Conservation (phyloP, 2,797 vertebrate species). For the Malurus splendens region DNA sequence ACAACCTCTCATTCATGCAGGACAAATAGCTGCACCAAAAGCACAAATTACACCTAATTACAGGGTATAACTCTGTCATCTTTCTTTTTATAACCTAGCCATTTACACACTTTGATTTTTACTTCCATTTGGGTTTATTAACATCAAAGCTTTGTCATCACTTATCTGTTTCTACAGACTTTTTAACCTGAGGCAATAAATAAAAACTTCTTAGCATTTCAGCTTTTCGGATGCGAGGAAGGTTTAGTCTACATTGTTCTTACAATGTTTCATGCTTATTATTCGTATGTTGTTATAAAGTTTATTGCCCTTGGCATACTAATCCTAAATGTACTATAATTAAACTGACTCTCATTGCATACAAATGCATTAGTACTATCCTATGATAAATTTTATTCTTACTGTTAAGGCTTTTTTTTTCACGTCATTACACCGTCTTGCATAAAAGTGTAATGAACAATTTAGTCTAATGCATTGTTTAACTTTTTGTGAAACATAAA, state of each 20-base stretch:
- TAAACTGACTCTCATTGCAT: conserved; percentile 50
- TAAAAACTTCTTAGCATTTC: conserved; percentile 69
- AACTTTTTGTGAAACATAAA: conserved; percentile 32
- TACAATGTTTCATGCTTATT: conserved; percentile 65
- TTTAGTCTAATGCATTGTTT: conserved; percentile 49
- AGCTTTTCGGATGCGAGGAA: conserved; percentile 60
- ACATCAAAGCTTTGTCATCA: conserved; percentile 81
- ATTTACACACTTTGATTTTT: conserved; percentile 78
- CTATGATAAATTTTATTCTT: conserved; percentile 47
- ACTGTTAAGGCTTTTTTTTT: conserved; percentile 43
- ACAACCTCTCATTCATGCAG: conserved; percentile 69
- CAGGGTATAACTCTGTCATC: conserved; percentile 74
- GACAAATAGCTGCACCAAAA: conserved; percentile 74
- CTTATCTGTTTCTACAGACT: conserved; percentile 71
- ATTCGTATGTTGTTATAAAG: conserved; percentile 57
- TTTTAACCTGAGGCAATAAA: conserved; percentile 71
- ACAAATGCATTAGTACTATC: conserved; percentile 45
- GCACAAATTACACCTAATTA: conserved; percentile 79
- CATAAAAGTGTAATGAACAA: conserved; percentile 27
- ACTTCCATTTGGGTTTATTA: conserved; percentile 80
- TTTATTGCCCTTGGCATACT: conserved; percentile 59
- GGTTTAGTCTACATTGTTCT: conserved; percentile 63
- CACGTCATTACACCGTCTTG: conserved; percentile 17
- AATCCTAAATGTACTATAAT: conserved; percentile 55
- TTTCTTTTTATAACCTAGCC: conserved; percentile 74